phyloP scores from a whole-genome alignment of 2,113 vertebrate genomes.

The Pituophis catenifer region DNA sequence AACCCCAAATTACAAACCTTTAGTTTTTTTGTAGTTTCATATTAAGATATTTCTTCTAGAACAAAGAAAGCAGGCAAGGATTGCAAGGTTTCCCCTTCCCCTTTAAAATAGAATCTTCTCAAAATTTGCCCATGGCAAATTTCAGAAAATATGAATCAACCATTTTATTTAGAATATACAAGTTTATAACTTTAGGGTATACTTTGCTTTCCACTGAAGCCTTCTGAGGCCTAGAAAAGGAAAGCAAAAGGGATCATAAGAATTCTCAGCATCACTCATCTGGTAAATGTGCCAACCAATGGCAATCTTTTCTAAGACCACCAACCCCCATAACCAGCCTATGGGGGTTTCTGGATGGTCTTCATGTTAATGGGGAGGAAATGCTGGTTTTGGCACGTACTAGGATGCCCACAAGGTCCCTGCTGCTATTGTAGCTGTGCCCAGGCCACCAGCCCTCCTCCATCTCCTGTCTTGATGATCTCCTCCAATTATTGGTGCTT shows the following conservation, averaged over 20 bases:
- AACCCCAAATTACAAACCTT: too few species aligned
- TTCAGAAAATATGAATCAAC: neutral
- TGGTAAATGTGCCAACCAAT: neutral
- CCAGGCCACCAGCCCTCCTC: neutral
- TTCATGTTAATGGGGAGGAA: neutral
- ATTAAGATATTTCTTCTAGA: neutral
- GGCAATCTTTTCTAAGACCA: neutral
- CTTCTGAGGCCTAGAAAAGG: neutral
- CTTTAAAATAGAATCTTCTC: neutral
- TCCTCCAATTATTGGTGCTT: neutral
- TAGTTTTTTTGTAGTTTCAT: neutral
- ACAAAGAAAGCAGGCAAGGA: too few species aligned
- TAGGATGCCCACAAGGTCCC: neutral
- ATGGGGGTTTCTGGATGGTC: neutral
- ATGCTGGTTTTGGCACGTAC: neutral
- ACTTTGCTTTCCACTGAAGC: neutral
- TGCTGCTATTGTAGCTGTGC: neutral
- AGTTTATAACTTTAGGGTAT: neutral
- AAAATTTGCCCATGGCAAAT: neutral
- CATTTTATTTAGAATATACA: neutral
- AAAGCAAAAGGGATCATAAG: too few species aligned
- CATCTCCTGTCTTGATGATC: neutral
- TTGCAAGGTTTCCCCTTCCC: neutral
- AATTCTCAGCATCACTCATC: neutral
- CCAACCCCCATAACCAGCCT: neutral